These are phyloP conservation scores for Azemiops feae DNA, from an alignment of 2,113 vertebrate genomes.

Conservation along the genomic window DNA sequence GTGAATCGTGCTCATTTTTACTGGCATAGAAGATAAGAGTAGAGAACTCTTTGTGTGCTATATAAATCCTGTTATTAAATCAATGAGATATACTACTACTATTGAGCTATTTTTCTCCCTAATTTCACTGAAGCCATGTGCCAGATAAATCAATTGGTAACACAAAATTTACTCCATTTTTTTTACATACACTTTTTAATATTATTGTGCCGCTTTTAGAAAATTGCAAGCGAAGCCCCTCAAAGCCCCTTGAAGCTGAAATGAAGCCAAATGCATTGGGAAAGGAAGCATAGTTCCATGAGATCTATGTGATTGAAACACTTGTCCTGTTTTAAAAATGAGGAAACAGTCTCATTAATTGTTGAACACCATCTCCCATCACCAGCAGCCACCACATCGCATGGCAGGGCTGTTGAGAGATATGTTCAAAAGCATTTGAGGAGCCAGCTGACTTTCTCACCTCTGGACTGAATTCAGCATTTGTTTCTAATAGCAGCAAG, in stretches of 20 bases:
- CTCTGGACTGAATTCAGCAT: not conserved
- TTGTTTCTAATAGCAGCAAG: not conserved
- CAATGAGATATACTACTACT: not conserved
- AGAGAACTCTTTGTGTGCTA: not conserved
- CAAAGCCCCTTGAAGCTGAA: not conserved
- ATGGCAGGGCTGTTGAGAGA: not conserved
- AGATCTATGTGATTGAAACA: not conserved
- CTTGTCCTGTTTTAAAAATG: not conserved
- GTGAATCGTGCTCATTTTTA: not conserved
- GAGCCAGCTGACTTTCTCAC: not conserved
- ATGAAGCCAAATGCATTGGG: not conserved
- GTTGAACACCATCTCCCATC: not conserved
- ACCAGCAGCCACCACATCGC: not conserved
- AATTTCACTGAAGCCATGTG: not conserved
- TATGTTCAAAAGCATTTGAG: not conserved
- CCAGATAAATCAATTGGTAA: not conserved
- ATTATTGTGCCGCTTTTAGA: not conserved
- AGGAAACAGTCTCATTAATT: not conserved
- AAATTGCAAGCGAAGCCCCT: not conserved
- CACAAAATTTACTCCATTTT: not conserved
- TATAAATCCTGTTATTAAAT: slow-evolving; percentile 16
- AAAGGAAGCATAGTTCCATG: not conserved
- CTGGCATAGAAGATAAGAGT: not conserved
- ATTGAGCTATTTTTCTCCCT: not conserved
- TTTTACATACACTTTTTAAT: not conserved